Evolutionary conservation across 30 jellyfish, hydroid and myxozoan species (phyloP), one percentile per base, ranked within the genome.

Genomic region (Rhopilema esculentum): DNA sequence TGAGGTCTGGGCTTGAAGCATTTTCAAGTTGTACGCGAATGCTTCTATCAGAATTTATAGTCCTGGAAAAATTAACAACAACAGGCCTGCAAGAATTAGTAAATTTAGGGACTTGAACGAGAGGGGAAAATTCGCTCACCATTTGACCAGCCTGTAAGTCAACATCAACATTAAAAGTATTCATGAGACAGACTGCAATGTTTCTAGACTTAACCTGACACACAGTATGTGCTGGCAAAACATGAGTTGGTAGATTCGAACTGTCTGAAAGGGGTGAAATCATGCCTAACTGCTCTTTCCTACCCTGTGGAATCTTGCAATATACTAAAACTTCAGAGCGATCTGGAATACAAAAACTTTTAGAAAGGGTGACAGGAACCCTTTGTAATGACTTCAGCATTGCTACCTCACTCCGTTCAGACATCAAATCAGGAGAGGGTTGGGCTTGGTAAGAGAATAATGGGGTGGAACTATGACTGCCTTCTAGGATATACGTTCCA

Each of bases 381-480:
- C n/a, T n/a, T n/a, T n/a, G n/a, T n/a, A n/a, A n/a, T n/a, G n/a
- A n/a, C n/a, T n/a, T n/a, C n/a, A n/a, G n/a, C n/a, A n/a, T n/a
- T n/a, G n/a, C n/a, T n/a, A 9, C 1, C 66, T 9, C 66, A 9
- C 19, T 15, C 15, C 16, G 66, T 28, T 70, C n/a, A 9, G 66
- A 28, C 81, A 70, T 28, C 81, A 28, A 23, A 29, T 19, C 1
- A 29, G 27, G 25, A 25, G 72, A 51, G 70, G 17, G n/a, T n/a
- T n/a, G n/a, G n/a, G n/a, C n/a, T n/a, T n/a, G n/a, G n/a, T n/a
- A n/a, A n/a, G 87, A 77, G 29, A 31, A 4, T 53, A 57, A 8
- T 16, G 76, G 87, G 20, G 87, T 77, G 24, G 87, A 77, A 77
- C 87, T 77, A 77, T 77, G 82, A 33, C 23, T n/a, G 30, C 90